Conservation (phyloP, 2,113 vertebrate genomes). For the Chunga burmeisteri region DNA sequence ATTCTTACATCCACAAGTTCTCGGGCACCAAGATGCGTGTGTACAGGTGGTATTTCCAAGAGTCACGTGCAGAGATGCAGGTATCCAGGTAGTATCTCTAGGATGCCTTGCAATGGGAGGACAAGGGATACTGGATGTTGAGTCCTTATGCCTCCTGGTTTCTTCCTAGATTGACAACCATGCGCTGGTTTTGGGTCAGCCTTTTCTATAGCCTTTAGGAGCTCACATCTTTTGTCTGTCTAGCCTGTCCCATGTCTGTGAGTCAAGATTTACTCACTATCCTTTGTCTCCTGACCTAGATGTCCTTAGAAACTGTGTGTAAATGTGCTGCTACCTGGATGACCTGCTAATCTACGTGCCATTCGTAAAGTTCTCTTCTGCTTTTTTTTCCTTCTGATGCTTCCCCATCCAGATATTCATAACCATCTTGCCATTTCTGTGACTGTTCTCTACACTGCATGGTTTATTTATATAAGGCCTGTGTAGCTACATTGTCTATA, state of each 20-base stretch:
- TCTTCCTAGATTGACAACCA: neutral
- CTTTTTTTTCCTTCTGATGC: neutral
- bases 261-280: neutral
- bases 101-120: neutral
- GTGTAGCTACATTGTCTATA: neutral
- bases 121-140: neutral
- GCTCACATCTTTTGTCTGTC: neutral
- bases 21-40: neutral
- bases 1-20: neutral
- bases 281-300: neutral
- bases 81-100: neutral
- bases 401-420: neutral
- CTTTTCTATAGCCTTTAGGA: neutral
- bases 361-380: neutral
- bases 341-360: neutral
- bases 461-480: neutral
- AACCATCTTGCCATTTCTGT: neutral
- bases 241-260: neutral
- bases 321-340: neutral
- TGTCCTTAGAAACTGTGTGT: neutral
- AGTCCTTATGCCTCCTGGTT: neutral
- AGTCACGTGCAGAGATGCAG: fast-evolving
- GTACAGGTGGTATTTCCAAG: neutral
- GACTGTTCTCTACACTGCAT: neutral
- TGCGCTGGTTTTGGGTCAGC: neutral